phyloP scores from a whole-genome alignment of 2,888 invertebrate genomes.

The Autographa gamma region DNA sequence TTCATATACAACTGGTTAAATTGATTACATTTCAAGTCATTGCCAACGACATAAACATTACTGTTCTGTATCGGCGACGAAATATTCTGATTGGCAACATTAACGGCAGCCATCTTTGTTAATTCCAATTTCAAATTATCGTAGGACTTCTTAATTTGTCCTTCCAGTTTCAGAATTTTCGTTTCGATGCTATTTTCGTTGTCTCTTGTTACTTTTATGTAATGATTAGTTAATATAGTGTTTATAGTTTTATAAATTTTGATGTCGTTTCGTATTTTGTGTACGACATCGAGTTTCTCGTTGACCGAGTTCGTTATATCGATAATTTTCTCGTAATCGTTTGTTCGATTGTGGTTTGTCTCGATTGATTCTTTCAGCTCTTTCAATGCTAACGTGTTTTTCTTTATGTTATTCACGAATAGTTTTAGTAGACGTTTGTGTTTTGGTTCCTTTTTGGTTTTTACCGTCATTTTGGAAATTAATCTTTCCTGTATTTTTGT shows the following conservation, averaged over 20 bases:
- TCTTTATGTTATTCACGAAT: conserved; percentile 77
- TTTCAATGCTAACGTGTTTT: conserved; percentile 79
- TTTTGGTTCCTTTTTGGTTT: conserved; percentile 66
- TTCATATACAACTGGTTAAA: conserved; percentile 74
- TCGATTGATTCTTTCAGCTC: conserved; percentile 77
- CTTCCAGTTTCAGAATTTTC: conserved; percentile 79
- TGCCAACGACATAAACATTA: conserved; percentile 78
- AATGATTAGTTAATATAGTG: conserved; percentile 84
- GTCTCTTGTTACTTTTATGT: conserved; percentile 80
- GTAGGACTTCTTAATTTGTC: conserved; percentile 77
- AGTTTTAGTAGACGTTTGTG: conserved; percentile 71
- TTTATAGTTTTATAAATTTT: conserved; percentile 85
- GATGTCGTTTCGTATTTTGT: conserved; percentile 83
- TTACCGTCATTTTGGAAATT: conserved; percentile 66
- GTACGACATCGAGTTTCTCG: conserved; percentile 83
- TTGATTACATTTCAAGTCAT: conserved; percentile 74
- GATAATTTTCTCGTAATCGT: conserved; percentile 74
- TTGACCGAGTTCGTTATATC: conserved; percentile 78
- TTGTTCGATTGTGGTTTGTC: conserved; percentile 64
- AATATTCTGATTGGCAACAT: conserved; percentile 72
- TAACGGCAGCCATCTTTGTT: conserved; percentile 67
- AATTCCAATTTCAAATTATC: conserved; percentile 76
- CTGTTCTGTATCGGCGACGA: conserved; percentile 76
- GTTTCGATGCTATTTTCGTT: conserved; percentile 77
- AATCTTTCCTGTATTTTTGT: background rate